Evolutionary conservation across 2,797 vertebrate species (phyloP), one percentile per base, ranked within the genome.

Genomic region (Sebastes cheni): DNA sequence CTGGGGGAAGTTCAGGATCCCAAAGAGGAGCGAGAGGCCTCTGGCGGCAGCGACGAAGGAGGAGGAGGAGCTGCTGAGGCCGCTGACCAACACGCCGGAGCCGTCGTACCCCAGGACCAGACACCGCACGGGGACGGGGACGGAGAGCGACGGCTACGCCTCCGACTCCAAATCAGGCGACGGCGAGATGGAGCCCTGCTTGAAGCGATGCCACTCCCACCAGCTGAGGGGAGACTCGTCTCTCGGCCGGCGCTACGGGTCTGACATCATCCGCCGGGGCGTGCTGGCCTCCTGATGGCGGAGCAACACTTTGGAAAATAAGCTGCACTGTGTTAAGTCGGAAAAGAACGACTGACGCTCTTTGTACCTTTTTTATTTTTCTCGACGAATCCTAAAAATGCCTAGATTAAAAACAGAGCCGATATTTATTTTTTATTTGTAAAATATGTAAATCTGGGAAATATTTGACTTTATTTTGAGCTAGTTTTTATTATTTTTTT

Each of bases 1-100:
- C 95, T 99, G 98, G 98, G 98, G 98, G 0, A 98, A 97, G 89
- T 99, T 99, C 94, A 94, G 97, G 87, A 99, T 99, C 96, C 98
- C 98, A 67, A 99, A 97, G 94, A 96, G 97, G 83, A 96, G 95
- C 75, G 97, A 97, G 73, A 95, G 92, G 75, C 96, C 93, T 50
- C 94, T 77, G 81, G 90, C 50, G 2, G 74, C 66, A 0, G 2
- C 34, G 5, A 8, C 1, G 59, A 55, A 60, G 29, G 70, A 65
- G 5, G 13, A 71, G 68, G 67, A 94, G 86, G 94, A 87, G 23
- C 79, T 82, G 70, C 88, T 90, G 72, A 56, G 87, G 34, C 92
- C 87, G 8, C 82, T 86, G 66, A 79, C 87, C 86, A 90, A 93
- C 95, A 3, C 93, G 75, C 13, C 96, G 69, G 30, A 92, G 90